Conservation (phyloP, 2,113 vertebrate species). For the Caloenas nicobarica region DNA sequence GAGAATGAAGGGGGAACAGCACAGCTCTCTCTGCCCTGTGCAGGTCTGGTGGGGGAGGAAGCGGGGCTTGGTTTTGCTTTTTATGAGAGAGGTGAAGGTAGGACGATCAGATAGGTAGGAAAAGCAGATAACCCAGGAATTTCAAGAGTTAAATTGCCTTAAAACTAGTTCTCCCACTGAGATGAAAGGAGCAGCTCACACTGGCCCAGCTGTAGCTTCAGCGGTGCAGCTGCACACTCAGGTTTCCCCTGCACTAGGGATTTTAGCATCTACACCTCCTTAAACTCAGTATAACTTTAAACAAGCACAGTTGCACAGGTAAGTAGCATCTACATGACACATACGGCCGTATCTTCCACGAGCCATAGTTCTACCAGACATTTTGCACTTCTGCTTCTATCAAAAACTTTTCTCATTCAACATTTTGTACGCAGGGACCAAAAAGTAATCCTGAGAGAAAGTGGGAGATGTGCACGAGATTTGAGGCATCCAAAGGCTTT, state of each 20-base stretch:
- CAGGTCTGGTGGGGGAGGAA: neutral
- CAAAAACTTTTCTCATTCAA: neutral
- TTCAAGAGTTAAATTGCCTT: slow-evolving; percentile 30
- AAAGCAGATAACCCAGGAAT: slow-evolving; percentile 46
- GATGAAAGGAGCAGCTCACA: neutral
- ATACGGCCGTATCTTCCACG: neutral
- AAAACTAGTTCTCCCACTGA: slow-evolving; percentile 14
- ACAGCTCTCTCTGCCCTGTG: neutral
- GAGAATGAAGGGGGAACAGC: accelerated
- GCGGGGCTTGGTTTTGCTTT: neutral
- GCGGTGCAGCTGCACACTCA: neutral
- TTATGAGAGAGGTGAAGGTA: neutral
- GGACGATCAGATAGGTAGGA: slow-evolving; percentile 5
- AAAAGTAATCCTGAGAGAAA: neutral
- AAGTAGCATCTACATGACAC: neutral
- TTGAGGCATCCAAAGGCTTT: neutral
- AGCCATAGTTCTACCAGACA: neutral
- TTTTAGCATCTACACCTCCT: neutral
- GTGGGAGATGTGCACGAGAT: neutral
- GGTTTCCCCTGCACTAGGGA: neutral
- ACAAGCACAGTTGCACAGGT: neutral
- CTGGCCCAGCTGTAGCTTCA: neutral
- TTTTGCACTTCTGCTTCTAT: neutral
- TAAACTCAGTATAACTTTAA: neutral
- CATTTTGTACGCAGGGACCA: neutral